phyloP scores from a whole-genome alignment of 2,797 vertebrate genomes.

The Tadarida brasiliensis region DNA sequence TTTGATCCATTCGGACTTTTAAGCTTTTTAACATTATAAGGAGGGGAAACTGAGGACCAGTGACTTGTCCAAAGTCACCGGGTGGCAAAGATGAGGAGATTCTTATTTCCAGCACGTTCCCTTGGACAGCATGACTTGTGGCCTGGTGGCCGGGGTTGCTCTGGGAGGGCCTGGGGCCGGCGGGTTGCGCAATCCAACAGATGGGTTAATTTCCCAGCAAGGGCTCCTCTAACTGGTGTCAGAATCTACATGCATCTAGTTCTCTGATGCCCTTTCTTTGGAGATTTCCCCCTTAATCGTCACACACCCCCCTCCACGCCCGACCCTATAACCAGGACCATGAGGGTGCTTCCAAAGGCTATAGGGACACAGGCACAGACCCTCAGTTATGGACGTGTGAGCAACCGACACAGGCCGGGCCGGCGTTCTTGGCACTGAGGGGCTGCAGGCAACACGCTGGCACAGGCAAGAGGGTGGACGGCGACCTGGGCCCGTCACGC shows the following conservation, averaged over 20 bases:
- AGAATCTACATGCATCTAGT: not conserved
- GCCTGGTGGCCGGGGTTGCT: not conserved
- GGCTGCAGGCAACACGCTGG: not conserved
- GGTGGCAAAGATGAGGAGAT: not conserved
- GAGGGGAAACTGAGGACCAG: not conserved
- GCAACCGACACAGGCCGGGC: not conserved
- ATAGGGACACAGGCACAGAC: not conserved
- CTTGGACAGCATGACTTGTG: accelerated
- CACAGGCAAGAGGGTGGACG: not conserved
- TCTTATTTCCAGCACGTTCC: not conserved
- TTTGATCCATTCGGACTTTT: not conserved
- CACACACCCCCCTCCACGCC: accelerated
- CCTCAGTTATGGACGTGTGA: not conserved
- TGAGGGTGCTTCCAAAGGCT: not conserved
- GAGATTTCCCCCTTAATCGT: not conserved
- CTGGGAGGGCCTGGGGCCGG: not conserved
- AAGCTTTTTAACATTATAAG: not conserved
- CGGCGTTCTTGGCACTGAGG: not conserved
- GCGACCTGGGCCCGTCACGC: not conserved
- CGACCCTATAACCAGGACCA: not conserved
- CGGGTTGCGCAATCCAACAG: not conserved
- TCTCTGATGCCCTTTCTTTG: not conserved
- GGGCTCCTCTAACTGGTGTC: not conserved
- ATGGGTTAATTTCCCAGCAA: not conserved
- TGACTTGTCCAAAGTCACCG: not conserved